Percentiles rank a stretch among this genome's conserved stretches.
Evolutionary conservation across 2,797 vertebrate genomes (phyloP).

Genomic region (Pangasius larnaudii): DNA sequence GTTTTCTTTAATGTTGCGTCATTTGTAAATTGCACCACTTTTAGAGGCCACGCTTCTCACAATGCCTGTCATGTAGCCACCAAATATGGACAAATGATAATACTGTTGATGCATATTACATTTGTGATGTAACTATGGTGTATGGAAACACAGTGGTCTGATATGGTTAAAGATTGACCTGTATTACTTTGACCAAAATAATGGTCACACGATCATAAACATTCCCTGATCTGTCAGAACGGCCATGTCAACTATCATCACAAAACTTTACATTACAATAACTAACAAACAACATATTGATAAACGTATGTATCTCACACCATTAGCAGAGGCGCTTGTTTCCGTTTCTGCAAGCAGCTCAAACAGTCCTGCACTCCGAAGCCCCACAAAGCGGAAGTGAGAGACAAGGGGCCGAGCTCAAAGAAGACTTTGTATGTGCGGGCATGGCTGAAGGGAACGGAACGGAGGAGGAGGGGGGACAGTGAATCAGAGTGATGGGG

Average conservation of each 20-base stretch:
- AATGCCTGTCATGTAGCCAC: not conserved
- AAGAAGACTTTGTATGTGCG: slow-evolving; percentile 86
- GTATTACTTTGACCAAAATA: not conserved
- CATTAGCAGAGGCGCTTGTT: slow-evolving; percentile 54
- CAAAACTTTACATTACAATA: not conserved
- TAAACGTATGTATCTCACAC: not conserved
- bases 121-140: too few species aligned
- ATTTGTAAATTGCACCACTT: not conserved
- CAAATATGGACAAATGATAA: not conserved
- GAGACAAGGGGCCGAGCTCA: slow-evolving; percentile 80
- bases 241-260: not conserved
- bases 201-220: not conserved
- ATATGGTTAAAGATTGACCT: not conserved
- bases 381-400: slow-evolving; percentile 88
- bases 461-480: slow-evolving; percentile 44
- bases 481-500: slow-evolving; percentile 82
- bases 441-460: slow-evolving; percentile 62
- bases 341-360: slow-evolving; percentile 77
- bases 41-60: not conserved
- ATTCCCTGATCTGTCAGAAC: not conserved
- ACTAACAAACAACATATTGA: not conserved
- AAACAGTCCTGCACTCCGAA: slow-evolving; percentile 85
- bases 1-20: not conserved
- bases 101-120: not conserved
- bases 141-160: not conserved